Percentiles rank a stretch among this genome's conserved stretches.
phyloP scores from a whole-genome alignment of 1,140 invertebrate species.

The Drosophila punjabiensis region DNA sequence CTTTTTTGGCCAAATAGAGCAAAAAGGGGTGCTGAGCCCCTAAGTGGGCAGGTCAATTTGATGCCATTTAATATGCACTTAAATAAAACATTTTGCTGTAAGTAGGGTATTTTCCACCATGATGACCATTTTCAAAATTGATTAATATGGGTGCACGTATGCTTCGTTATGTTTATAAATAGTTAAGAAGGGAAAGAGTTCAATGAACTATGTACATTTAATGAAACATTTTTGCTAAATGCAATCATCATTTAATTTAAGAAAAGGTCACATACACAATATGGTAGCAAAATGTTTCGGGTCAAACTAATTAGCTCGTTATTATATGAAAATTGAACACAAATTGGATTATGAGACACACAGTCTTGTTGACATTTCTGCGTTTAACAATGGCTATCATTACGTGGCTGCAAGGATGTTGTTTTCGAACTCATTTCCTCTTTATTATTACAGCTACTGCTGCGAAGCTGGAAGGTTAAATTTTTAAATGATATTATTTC shows the following conservation, averaged over 20 bases:
- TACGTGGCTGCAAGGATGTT: constrained; percentile 20
- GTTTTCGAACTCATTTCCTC: constrained; percentile 33
- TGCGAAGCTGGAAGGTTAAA: constrained; percentile 25
- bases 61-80: constrained; percentile 73
- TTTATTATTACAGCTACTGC: constrained; percentile 14
- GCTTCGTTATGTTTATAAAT: background rate
- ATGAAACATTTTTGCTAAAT: background rate
- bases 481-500: constrained; percentile 51
- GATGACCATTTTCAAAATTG: background rate
- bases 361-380: constrained; percentile 19
- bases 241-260: constrained; percentile 2
- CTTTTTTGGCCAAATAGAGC: constrained; percentile 39
- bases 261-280: background rate
- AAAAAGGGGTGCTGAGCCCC: constrained; percentile 43
- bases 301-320: constrained; percentile 60
- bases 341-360: constrained; percentile 51
- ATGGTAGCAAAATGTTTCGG: background rate
- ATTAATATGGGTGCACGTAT: constrained; percentile 10
- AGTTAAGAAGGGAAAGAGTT: background rate
- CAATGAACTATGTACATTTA: background rate
- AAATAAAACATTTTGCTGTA: constrained; percentile 69
- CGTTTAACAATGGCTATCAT: constrained; percentile 39
- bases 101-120: constrained; percentile 23
- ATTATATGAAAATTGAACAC: constrained; percentile 38
- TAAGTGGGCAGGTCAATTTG: constrained; percentile 53